Conservation (phyloP, 2,888 invertebrate genomes). For the Didymodactylos carnosus region DNA sequence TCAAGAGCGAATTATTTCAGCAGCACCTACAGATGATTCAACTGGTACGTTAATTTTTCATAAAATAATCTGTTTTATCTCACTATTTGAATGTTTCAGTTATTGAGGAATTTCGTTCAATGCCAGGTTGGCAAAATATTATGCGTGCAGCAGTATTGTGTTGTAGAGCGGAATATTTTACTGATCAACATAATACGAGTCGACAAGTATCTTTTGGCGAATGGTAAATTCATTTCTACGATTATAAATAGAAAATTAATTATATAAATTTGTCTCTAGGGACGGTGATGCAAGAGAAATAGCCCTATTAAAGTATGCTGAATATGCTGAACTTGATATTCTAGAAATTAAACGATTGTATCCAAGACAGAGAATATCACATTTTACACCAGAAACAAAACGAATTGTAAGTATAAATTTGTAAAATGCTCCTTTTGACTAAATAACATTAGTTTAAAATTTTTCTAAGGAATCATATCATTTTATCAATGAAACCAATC, state of each 20-base stretch:
- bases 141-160: constrained; percentile 84
- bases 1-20: neutral
- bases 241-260: neutral
- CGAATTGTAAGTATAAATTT: neutral
- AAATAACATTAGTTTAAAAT: neutral
- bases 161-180: constrained; percentile 93
- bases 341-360: neutral
- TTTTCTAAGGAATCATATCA: neutral
- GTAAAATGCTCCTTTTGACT: neutral
- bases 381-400: neutral
- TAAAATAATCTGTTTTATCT: neutral
- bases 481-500: neutral
- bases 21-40: neutral
- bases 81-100: neutral
- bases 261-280: too few relatives aligned
- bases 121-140: constrained; percentile 52
- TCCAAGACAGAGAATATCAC: neutral
- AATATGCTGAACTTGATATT: neutral
- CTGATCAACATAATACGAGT: constrained; percentile 51
- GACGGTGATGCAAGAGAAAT: neutral
- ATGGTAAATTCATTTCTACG: neutral
- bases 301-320: neutral
- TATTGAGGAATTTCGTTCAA: neutral
- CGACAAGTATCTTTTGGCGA: neutral
- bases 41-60: too few relatives aligned